Conservation (phyloP, 2,797 vertebrate genomes). For the Chromobotia macracanthus region DNA sequence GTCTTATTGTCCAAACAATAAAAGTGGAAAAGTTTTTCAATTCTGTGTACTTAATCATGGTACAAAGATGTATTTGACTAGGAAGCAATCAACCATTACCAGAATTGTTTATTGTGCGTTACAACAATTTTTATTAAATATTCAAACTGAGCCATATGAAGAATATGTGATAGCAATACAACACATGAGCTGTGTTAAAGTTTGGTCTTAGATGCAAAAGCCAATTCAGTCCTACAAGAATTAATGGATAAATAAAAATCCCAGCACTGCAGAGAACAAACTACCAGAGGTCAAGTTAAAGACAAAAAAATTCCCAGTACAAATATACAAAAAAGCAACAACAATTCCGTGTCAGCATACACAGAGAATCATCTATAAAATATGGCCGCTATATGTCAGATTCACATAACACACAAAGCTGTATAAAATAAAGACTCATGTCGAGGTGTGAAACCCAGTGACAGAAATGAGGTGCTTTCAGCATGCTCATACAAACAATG, state of each 20-base stretch:
- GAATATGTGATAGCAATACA: slow-evolving; percentile 7
- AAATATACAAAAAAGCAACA: slow-evolving; percentile 30
- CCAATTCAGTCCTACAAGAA: neutral
- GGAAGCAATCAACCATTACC: neutral
- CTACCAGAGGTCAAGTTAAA: neutral
- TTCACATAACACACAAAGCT: neutral
- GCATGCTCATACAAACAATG: slow-evolving; percentile 28
- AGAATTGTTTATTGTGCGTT: slow-evolving; percentile 26
- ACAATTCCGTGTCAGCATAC: neutral
- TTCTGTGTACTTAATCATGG: too few relatives aligned
- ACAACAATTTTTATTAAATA: slow-evolving; percentile 49
- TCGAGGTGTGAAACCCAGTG: slow-evolving; percentile 31
- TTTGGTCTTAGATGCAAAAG: slow-evolving; percentile 26
- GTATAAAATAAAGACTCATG: neutral
- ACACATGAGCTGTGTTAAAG: slow-evolving; percentile 12
- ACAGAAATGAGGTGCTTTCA: slow-evolving; percentile 32
- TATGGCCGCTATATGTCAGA: neutral
- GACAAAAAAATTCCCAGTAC: slow-evolving; percentile 7
- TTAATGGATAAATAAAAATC: neutral
- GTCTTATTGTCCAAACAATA: too few relatives aligned
- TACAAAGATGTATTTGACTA: neutral
- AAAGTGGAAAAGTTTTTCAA: too few relatives aligned
- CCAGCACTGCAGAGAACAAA: slow-evolving; percentile 38
- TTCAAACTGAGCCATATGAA: slow-evolving; percentile 34
- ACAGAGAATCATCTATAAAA: slow-evolving; percentile 34